Conservation (phyloP, 2,113 vertebrate species). For the Thermophis baileyi region DNA sequence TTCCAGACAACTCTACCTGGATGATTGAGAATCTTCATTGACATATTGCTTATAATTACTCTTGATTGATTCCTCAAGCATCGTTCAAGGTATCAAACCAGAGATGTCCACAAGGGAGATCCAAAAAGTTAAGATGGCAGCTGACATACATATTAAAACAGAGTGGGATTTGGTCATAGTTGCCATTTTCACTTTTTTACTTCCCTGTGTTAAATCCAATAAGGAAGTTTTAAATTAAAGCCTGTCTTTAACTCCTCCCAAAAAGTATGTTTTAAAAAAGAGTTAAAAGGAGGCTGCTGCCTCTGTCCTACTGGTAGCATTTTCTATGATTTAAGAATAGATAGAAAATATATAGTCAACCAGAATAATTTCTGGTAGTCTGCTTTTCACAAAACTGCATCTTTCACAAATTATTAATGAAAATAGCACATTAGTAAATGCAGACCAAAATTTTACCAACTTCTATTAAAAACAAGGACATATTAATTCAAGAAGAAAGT, state of each 20-base stretch:
- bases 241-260: not conserved
- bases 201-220: not conserved
- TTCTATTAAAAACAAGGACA: not conserved
- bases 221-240: not conserved
- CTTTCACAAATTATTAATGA: not conserved
- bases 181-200: not conserved
- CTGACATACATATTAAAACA: not conserved
- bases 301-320: not conserved
- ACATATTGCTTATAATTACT: not conserved
- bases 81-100: not conserved
- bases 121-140: not conserved
- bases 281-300: not conserved
- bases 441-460: not conserved
- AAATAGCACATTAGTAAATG: not conserved
- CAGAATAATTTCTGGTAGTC: not conserved
- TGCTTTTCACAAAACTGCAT: slow-evolving; percentile 20
- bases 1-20: not conserved
- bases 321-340: slow-evolving; percentile 9
- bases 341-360: slow-evolving; percentile 18
- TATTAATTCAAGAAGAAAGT: not conserved
- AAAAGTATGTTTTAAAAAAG: not conserved
- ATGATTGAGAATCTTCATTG: not conserved
- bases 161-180: not conserved
- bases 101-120: not conserved
- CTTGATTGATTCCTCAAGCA: not conserved